Conservation (phyloP, 2,113 vertebrate species). For the Pleuronectes platessa region DNA sequence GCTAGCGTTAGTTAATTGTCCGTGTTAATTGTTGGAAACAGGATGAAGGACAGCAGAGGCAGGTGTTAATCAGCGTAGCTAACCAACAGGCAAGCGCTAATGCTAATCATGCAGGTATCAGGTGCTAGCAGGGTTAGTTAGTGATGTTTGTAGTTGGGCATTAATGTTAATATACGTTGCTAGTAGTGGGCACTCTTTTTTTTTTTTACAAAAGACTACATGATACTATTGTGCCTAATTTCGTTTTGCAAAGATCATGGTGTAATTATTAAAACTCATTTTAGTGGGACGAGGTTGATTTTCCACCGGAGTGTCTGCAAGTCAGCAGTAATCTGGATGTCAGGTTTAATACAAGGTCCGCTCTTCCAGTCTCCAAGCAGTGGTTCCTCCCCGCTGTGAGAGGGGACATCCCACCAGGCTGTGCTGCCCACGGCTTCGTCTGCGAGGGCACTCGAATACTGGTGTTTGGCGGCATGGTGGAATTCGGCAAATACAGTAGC, state of each 20-base stretch:
- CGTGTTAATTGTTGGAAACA: background rate
- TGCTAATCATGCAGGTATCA: background rate
- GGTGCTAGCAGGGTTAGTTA: no score
- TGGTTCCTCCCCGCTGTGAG: conserved; percentile 98
- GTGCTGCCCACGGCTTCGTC: conserved; percentile 95
- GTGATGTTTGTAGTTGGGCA: no score
- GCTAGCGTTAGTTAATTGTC: background rate
- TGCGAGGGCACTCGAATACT: conserved; percentile 95
- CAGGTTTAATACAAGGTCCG: background rate
- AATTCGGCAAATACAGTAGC: conserved; percentile 97
- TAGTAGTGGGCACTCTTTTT: no score
- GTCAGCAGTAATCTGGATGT: background rate
- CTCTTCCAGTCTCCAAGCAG: conserved; percentile 89
- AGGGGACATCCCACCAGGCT: conserved; percentile 97
- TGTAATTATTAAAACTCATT: no score
- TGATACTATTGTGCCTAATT: no score
- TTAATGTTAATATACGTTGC: no score
- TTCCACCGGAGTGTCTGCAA: no score
- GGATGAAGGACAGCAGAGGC: no score
- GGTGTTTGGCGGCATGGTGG: conserved; percentile 98
- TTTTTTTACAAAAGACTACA: no score
- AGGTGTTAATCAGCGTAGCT: no score
- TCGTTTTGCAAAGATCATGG: no score
- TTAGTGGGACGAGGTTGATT: no score
- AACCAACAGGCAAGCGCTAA: background rate